Evolutionary conservation across 1,140 invertebrate species (phyloP).

Genomic region (Liolophura sinensis): DNA sequence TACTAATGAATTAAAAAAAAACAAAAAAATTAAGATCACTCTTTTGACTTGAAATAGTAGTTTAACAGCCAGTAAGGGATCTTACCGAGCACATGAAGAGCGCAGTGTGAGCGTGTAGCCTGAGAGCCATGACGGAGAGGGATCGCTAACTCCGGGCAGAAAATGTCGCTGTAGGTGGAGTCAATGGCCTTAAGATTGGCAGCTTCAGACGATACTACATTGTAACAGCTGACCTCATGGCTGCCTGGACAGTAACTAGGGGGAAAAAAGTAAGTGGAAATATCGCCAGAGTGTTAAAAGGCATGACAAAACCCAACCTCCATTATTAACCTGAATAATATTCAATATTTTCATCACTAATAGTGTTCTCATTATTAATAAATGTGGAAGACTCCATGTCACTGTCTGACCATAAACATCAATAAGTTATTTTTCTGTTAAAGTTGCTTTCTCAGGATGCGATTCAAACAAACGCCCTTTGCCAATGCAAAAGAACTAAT

Average conservation of each 20-base stretch:
- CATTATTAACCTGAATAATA: no score
- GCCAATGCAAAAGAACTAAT: neutral
- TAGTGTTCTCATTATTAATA: no score
- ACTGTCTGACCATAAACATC: no score
- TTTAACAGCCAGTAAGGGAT: neutral
- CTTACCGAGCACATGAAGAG: conserved; percentile 78
- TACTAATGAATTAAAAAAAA: no score
- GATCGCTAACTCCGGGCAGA: conserved; percentile 79
- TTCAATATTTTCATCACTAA: no score
- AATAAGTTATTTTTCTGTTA: neutral
- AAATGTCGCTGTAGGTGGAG: conserved; percentile 59
- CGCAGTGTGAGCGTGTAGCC: conserved; percentile 78
- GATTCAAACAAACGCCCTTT: neutral
- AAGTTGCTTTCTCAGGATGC: neutral
- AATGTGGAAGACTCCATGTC: no score
- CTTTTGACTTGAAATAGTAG: no score
- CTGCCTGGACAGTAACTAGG: conserved; percentile 69
- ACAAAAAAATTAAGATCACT: neutral
- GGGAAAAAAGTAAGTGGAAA: conserved; percentile 4
- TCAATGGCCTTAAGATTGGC: conserved; percentile 45
- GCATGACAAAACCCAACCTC: no score
- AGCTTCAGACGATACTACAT: conserved; percentile 75
- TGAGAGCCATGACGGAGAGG: conserved; percentile 72
- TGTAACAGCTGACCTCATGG: conserved; percentile 78
- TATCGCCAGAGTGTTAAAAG: neutral